Percentiles rank a stretch among this genome's conserved stretches.
Conservation (phyloP, 2,888 invertebrate genomes). For the Cabera pusaria region DNA sequence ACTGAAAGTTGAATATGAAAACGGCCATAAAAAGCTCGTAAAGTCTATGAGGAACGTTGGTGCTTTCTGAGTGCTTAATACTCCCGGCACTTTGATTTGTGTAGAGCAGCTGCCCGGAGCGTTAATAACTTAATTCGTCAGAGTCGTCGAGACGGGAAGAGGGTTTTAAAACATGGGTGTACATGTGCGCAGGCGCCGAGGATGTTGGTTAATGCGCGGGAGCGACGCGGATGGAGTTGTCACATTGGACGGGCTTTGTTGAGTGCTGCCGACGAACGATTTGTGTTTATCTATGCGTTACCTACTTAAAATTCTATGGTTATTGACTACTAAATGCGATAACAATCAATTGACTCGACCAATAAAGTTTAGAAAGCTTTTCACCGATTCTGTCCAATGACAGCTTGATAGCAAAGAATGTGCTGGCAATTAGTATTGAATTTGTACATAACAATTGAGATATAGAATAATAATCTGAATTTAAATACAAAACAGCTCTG, state of each 20-base stretch:
- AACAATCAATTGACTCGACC: conserved; percentile 50
- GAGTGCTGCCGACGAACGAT: conserved; percentile 60
- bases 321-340: conserved; percentile 62
- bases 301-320: conserved; percentile 51
- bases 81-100: conserved; percentile 75
- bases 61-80: conserved; percentile 57
- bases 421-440: background rate
- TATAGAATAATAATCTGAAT: too few species aligned
- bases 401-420: background rate
- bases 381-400: conserved; percentile 15
- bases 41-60: conserved; percentile 64
- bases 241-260: conserved; percentile 43
- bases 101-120: conserved; percentile 75
- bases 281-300: conserved; percentile 58
- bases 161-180: conserved; percentile 62
- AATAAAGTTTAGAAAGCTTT: conserved; percentile 33
- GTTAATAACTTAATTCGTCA: conserved; percentile 84
- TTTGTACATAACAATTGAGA: too few species aligned
- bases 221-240: conserved; percentile 53
- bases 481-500: too few species aligned
- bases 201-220: conserved; percentile 59
- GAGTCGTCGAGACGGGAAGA: conserved; percentile 72
- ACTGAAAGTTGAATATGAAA: conserved; percentile 74
- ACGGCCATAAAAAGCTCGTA: conserved; percentile 75
- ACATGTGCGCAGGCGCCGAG: conserved; percentile 68